Conservation (phyloP, 1,140 invertebrate genomes). For the Heliconius eleuchia region DNA sequence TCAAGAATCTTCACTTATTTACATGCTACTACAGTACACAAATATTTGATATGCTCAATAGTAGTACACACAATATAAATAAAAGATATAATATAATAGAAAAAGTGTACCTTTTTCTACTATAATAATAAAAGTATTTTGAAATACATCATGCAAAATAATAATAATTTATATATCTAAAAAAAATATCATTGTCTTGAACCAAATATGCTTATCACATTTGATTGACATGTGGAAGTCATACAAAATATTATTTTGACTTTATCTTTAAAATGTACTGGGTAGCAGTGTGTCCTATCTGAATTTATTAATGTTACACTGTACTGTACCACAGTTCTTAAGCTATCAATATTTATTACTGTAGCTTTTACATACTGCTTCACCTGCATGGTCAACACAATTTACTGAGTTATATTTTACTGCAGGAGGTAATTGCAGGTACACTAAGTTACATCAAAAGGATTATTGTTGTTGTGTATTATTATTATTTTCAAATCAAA, state of each 20-base stretch:
- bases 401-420: no score
- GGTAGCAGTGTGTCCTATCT: neutral
- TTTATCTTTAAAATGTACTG: neutral
- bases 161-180: neutral
- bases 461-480: no score
- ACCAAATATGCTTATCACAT: constrained; percentile 1
- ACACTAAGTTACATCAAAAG: no score
- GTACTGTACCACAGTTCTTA: neutral
- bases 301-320: neutral
- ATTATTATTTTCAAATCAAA: no score
- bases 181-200: neutral
- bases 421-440: no score
- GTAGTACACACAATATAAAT: neutral
- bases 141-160: no score
- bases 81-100: neutral
- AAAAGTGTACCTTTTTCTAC: neutral
- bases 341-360: neutral
- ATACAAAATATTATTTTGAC: neutral
- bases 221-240: constrained; percentile 5
- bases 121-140: no score
- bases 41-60: neutral
- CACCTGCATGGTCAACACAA: no score
- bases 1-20: neutral
- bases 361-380: no score
- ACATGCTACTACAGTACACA: neutral